These are phyloP conservation scores for Stramonita haemastoma DNA, from an alignment of 2,888 invertebrate genomes.

Conservation along the genomic window DNA sequence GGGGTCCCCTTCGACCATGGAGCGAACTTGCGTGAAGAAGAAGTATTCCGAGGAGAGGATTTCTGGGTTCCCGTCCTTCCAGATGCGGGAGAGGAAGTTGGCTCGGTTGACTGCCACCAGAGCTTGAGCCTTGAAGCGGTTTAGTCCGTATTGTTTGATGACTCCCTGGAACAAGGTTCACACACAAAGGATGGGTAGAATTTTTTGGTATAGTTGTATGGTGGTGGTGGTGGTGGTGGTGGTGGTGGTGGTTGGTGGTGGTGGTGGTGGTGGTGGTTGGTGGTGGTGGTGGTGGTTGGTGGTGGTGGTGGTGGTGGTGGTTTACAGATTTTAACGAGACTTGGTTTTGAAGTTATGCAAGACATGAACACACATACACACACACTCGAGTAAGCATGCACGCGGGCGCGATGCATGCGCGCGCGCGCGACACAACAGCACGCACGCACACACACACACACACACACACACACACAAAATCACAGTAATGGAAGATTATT, in stretches of 20 bases:
- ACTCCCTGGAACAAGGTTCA: constrained; percentile 82
- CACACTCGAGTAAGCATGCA: too few species aligned
- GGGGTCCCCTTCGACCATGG: constrained; percentile 95
- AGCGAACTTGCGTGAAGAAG: constrained; percentile 91
- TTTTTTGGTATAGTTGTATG: not conserved
- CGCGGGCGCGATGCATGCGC: too few species aligned
- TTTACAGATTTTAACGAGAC: too few species aligned
- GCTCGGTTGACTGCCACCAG: constrained; percentile 95
- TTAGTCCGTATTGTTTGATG: constrained; percentile 92
- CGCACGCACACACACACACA: too few species aligned
- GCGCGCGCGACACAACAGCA: too few species aligned
- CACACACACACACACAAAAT: too few species aligned
- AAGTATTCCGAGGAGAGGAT: constrained; percentile 91
- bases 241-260: not conserved
- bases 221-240: not conserved
- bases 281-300: not conserved
- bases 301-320: not conserved
- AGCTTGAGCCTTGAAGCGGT: constrained; percentile 92
- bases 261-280: too few species aligned
- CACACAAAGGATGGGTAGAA: not conserved
- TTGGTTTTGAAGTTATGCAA: too few species aligned
- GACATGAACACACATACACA: too few species aligned
- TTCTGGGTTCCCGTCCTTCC: constrained; percentile 89
- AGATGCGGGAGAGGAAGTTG: constrained; percentile 94
- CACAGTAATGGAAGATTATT: too few species aligned